Conservation (phyloP, 2,113 vertebrate genomes). For the Nansenia antarctica region DNA sequence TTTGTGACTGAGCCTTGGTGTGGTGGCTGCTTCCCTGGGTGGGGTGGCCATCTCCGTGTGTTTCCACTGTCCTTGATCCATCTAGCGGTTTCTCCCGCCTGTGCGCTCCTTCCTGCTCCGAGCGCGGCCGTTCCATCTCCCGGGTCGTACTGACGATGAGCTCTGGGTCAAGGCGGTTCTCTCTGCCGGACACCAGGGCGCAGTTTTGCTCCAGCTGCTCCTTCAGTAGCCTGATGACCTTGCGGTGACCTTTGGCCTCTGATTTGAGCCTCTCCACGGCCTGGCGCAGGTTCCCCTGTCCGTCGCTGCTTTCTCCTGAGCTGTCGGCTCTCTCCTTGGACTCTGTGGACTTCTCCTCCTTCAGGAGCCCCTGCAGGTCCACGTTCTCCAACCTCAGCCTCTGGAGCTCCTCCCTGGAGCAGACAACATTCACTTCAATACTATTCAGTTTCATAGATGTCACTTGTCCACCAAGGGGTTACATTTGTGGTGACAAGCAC, state of each 20-base stretch:
- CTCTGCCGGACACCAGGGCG: constrained; percentile 13
- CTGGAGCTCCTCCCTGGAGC: constrained; percentile 61
- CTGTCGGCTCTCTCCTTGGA: constrained; percentile 74
- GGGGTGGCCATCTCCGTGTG: background rate
- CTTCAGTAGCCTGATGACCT: constrained; percentile 66
- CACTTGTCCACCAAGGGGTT: no score
- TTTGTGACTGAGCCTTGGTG: constrained; percentile 23
- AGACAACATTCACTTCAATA: background rate
- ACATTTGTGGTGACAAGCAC: background rate
- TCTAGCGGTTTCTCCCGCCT: background rate
- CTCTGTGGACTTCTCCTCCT: constrained; percentile 71
- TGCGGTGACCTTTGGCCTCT: constrained; percentile 64
- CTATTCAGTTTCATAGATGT: no score
- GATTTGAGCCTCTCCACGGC: constrained; percentile 70
- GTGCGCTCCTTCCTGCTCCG: constrained; percentile 65
- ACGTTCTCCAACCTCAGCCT: constrained; percentile 60
- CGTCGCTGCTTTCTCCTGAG: constrained; percentile 73
- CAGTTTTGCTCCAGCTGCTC: constrained; percentile 61
- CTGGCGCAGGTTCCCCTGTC: constrained; percentile 70
- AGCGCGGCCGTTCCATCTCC: constrained; percentile 49
- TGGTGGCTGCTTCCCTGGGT: constrained; percentile 1
- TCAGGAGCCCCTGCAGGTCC: constrained; percentile 64
- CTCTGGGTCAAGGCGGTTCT: constrained; percentile 47
- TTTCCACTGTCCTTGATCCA: constrained; percentile 15
- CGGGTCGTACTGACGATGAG: constrained; percentile 42